Percentiles rank a stretch among this genome's conserved stretches.
Evolutionary conservation across 2,888 invertebrate species (phyloP).

Genomic region (Cephus pygmeus): DNA sequence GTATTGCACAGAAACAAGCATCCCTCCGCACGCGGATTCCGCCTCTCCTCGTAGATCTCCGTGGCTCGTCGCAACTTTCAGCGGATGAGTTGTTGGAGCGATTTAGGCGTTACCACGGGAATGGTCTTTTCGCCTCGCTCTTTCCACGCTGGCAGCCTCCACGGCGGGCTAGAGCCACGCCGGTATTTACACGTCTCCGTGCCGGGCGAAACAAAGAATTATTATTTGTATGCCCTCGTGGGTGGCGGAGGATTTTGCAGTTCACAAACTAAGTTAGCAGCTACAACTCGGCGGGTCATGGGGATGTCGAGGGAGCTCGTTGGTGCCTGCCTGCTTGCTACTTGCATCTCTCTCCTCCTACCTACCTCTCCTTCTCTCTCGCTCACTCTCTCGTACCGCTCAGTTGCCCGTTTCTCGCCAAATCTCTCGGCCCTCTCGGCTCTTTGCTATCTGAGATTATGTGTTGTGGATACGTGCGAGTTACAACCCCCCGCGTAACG

Average conservation of each 20-base stretch:
- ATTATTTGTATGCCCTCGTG: slow-evolving; percentile 62
- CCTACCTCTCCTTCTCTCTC: background rate
- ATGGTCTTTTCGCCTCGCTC: slow-evolving; percentile 50
- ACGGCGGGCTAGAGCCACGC: slow-evolving; percentile 38
- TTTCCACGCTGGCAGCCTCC: slow-evolving; percentile 29
- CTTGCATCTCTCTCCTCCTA: slow-evolving; percentile 18
- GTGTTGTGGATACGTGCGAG: slow-evolving; percentile 51
- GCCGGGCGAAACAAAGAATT: slow-evolving; percentile 62
- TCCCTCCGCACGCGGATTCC: background rate
- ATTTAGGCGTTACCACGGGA: slow-evolving; percentile 60
- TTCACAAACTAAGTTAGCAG: slow-evolving; percentile 64
- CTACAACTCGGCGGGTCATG: slow-evolving; percentile 47
- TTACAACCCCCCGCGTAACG: slow-evolving; percentile 29
- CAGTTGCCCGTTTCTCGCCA: background rate
- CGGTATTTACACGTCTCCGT: slow-evolving; percentile 62
- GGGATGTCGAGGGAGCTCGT: slow-evolving; percentile 25
- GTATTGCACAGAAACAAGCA: background rate
- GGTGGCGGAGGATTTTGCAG: slow-evolving; percentile 62
- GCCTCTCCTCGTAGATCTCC: slow-evolving; percentile 53
- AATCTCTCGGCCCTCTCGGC: background rate
- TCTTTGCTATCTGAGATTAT: slow-evolving; percentile 52
- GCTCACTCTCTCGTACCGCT: slow-evolving; percentile 19
- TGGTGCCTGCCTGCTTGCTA: slow-evolving; percentile 21
- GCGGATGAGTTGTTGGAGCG: slow-evolving; percentile 64
- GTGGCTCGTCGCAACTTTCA: slow-evolving; percentile 56